phyloP scores from a whole-genome alignment of 2,113 vertebrate genomes.

The Melanotaenia duboulayi region DNA sequence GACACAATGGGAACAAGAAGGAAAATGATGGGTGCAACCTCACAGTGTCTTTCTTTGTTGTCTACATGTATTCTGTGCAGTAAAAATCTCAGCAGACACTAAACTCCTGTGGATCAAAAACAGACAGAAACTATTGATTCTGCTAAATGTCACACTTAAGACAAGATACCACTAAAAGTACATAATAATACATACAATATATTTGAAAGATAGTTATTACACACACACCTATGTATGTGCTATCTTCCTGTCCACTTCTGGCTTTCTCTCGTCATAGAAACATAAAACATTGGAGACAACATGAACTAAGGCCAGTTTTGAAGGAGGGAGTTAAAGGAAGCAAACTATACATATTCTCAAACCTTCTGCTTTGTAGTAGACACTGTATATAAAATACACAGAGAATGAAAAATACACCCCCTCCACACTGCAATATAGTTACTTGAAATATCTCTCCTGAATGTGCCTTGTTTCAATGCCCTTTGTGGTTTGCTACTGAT shows the following conservation, averaged over 20 bases:
- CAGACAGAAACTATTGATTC: conserved; percentile 31
- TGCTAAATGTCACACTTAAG: conserved; percentile 25
- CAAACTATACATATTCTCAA: conserved; percentile 52
- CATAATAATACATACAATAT: conserved; percentile 44
- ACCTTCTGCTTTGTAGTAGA: conserved; percentile 36
- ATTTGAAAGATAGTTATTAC: conserved; percentile 41
- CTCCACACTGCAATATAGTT: conserved; percentile 8
- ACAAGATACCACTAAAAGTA: conserved; percentile 33
- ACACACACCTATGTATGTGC: not conserved
- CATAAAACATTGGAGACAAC: conserved; percentile 45
- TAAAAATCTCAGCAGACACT: conserved; percentile 36
- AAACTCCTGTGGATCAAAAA: conserved; percentile 29
- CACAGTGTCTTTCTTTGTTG: conserved; percentile 43
- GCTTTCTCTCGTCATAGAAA: conserved; percentile 18
- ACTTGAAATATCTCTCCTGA: conserved; percentile 14
- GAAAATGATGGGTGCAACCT: conserved; percentile 31
- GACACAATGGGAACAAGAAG: conserved; percentile 33
- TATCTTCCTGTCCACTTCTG: conserved; percentile 11
- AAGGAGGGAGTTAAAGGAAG: conserved; percentile 66
- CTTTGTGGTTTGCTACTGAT: conserved; percentile 54
- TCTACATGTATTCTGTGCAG: conserved; percentile 47
- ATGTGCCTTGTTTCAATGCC: conserved; percentile 36
- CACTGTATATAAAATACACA: conserved; percentile 15
- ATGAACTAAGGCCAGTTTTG: conserved; percentile 81
- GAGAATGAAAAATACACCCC: conserved; percentile 6